Percentiles rank a stretch among this genome's conserved stretches.
Evolutionary conservation across 2,797 vertebrate genomes (phyloP).

Genomic region (Ptychadena robeensis): DNA sequence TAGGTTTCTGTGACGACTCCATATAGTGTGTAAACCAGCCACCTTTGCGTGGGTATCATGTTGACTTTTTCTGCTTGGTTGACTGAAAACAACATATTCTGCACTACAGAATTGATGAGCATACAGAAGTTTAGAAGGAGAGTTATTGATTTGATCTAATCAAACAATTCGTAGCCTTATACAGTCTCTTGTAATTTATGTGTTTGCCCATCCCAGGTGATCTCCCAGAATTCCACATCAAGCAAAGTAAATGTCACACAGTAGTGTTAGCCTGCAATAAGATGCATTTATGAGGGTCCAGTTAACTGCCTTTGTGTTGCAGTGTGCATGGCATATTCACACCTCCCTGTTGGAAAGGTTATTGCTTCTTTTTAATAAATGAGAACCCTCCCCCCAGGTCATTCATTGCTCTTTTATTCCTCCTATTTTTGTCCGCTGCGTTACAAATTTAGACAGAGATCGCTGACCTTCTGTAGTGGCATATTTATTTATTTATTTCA

Average conservation of each 20-base stretch:
- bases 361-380: constrained; percentile 60
- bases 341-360: constrained; percentile 52
- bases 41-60: too few species aligned
- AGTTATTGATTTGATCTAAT: constrained; percentile 8
- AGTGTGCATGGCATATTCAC: constrained; percentile 48
- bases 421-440: constrained; percentile 9
- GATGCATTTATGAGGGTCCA: constrained; percentile 52
- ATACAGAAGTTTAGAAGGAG: background rate
- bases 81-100: background rate
- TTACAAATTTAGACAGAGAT: background rate
- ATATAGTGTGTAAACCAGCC: background rate
- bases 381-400: constrained; percentile 8
- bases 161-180: background rate
- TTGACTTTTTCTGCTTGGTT: too few species aligned
- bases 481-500: too few species aligned
- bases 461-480: too few species aligned
- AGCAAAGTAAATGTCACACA: constrained; percentile 50
- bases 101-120: background rate
- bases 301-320: constrained; percentile 55
- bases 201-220: constrained; percentile 48
- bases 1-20: background rate
- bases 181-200: constrained; percentile 9
- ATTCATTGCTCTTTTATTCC: constrained; percentile 41
- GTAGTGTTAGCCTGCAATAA: constrained; percentile 55
- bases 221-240: constrained; percentile 12